Base-by-base conservation (phyloP, 2,888 invertebrate genomes). In the Caenorhabditis japonica region DNA sequence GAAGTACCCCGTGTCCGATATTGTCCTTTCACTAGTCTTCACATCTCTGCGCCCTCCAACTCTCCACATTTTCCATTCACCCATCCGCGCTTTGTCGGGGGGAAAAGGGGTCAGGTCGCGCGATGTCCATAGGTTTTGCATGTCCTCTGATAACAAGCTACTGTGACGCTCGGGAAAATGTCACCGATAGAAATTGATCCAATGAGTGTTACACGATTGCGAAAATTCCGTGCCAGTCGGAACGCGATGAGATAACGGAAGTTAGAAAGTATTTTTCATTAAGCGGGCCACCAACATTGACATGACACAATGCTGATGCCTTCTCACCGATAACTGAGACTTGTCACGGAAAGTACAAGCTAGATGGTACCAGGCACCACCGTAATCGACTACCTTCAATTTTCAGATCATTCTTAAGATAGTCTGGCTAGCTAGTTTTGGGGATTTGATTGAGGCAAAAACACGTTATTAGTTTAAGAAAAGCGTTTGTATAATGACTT, bases 1-100 rank as follows among this genome's bases (percentile, higher is more conserved):
- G 62, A 59, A 71, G 71, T 62, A 62, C 71, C 71, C 55, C 56
- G 61, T 62, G 73, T 55, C 74, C 74, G 66, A 74, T 62, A 62
- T 69, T 69, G 74, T 62, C 74, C 69, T 74, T 74, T 69, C 68
- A 68, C 69, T 69, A 43, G 41, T 51, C 66, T 66, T 56, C 56
- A 41, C 33, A 56, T 55, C 56, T 66, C 56, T 56, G 51, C 56
- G 66, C 51, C 34, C 64, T 56, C 46, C 19, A n/a, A n/a, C 47
- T 15, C 41, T 46, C 49, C 47, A 33, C 17, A 27, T 38, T 46
- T 59, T 47, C 23, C 44, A 19, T 30, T 33, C 3, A 15, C 19
- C 27, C 8, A n/a, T n/a, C 10, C 19, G 41, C 10, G 23, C 60
- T 44, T 17, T 44, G 25, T 66, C 64, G 30, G 55, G 64, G 17